A percentile compares a stretch with the other conserved stretches of the same genome.
Evolutionary conservation across 1,140 invertebrate genomes (phyloP).

Genomic region (Octopus bimaculoides): DNA sequence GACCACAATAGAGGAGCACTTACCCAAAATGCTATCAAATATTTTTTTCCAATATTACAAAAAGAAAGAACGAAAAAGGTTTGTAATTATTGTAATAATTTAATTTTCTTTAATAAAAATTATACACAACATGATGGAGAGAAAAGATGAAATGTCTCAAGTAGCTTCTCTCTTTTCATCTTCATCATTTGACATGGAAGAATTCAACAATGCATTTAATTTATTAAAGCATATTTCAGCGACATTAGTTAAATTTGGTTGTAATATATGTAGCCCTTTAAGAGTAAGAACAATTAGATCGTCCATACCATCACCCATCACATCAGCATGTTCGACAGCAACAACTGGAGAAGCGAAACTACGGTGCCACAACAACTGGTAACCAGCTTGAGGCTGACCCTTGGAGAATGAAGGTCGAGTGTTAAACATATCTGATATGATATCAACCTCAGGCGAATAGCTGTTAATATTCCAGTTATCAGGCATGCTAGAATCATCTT

Average conservation of each 20-base stretch:
- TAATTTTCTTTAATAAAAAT: no score
- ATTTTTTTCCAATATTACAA: no score
- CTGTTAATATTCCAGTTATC: neutral
- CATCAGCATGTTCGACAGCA: constrained; percentile 65
- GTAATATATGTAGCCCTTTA: constrained; percentile 69
- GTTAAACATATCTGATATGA: neutral
- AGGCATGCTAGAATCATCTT: neutral
- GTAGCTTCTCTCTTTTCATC: no score
- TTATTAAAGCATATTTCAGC: constrained; percentile 38
- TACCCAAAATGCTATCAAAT: no score
- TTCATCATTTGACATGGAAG: neutral
- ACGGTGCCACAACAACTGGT: constrained; percentile 45
- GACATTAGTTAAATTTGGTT: constrained; percentile 53
- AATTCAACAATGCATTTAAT: constrained; percentile 16
- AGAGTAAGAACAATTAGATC: constrained; percentile 70
- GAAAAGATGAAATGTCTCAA: no score
- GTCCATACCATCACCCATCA: constrained; percentile 70
- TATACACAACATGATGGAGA: no score
- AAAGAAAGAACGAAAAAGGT: no score
- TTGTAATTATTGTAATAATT: no score
- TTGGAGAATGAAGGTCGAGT: neutral
- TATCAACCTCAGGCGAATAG: neutral
- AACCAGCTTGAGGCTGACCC: constrained; percentile 13
- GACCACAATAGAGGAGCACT: no score
- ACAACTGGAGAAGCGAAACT: constrained; percentile 67